Percentiles rank a stretch among this genome's conserved stretches.
Conservation (phyloP, 2,888 invertebrate species). For the Drosophila yooni region DNA sequence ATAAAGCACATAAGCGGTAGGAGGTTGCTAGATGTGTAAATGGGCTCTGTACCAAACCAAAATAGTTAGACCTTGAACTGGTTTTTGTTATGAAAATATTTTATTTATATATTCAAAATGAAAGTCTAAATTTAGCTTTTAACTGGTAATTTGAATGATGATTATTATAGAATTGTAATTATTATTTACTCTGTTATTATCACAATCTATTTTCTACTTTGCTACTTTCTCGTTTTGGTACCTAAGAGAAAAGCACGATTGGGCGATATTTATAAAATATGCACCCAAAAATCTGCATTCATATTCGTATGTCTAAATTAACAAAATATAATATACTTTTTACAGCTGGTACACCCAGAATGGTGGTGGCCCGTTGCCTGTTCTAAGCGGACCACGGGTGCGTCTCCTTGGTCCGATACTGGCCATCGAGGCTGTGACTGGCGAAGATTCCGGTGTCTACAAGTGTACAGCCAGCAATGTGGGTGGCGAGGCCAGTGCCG, state of each 20-base stretch:
- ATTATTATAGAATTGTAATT: background rate
- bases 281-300: background rate
- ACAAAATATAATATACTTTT: background rate
- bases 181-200: background rate
- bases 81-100: constrained; percentile 1
- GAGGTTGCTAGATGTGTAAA: background rate
- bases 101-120: background rate
- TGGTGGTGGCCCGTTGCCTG: constrained; percentile 88
- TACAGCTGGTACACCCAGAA: constrained; percentile 89
- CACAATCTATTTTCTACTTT: background rate
- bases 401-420: constrained; percentile 89
- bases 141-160: background rate
- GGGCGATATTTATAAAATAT: background rate
- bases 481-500: constrained; percentile 90
- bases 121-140: background rate
- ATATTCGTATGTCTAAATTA: background rate
- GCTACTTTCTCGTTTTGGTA: background rate
- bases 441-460: constrained; percentile 89
- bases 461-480: constrained; percentile 89
- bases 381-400: constrained; percentile 88
- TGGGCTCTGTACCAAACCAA: constrained; percentile 8
- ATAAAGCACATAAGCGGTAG: constrained; percentile 29
- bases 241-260: background rate
- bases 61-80: constrained; percentile 43
- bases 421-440: constrained; percentile 89